Percentiles rank a stretch among this genome's conserved stretches.
These are phyloP conservation scores for Drosophila lini DNA, from an alignment of 1,140 invertebrate species.

Conservation along the genomic window DNA sequence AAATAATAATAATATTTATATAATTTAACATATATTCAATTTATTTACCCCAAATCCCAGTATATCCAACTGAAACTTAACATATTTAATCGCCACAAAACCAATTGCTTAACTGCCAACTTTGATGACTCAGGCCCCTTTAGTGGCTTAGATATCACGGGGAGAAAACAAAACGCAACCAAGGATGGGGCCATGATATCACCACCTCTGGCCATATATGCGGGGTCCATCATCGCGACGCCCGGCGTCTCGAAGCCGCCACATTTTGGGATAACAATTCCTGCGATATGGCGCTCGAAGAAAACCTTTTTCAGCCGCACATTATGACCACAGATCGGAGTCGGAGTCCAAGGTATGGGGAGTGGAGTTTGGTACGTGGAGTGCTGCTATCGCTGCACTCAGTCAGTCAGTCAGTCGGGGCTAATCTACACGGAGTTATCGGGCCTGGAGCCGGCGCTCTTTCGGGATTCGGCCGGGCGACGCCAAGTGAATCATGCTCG, in stretches of 20 bases:
- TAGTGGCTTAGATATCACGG: conserved; percentile 21
- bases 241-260: conserved; percentile 44
- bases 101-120: conserved; percentile 9
- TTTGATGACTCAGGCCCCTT: conserved; percentile 35
- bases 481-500: conserved; percentile 76
- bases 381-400: conserved; percentile 72
- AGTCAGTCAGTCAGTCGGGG: conserved; percentile 51
- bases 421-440: conserved; percentile 79
- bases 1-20: too few relatives aligned
- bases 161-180: conserved; percentile 55
- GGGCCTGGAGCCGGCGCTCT: conserved; percentile 49
- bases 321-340: conserved; percentile 36
- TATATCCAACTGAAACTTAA: background rate
- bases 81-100: background rate
- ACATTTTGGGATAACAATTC: conserved; percentile 76
- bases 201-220: conserved; percentile 50
- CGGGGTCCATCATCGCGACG: conserved; percentile 29
- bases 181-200: conserved; percentile 56
- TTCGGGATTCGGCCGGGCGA: conserved; percentile 63
- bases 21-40: background rate
- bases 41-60: too few relatives aligned
- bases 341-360: conserved; percentile 8
- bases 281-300: conserved; percentile 59
- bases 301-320: conserved; percentile 55
- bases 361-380: conserved; percentile 23